Evolutionary conservation across 2,113 vertebrate genomes (phyloP), one percentile per base, ranked within the genome.

Genomic region (Protomyctophum bolini): DNA sequence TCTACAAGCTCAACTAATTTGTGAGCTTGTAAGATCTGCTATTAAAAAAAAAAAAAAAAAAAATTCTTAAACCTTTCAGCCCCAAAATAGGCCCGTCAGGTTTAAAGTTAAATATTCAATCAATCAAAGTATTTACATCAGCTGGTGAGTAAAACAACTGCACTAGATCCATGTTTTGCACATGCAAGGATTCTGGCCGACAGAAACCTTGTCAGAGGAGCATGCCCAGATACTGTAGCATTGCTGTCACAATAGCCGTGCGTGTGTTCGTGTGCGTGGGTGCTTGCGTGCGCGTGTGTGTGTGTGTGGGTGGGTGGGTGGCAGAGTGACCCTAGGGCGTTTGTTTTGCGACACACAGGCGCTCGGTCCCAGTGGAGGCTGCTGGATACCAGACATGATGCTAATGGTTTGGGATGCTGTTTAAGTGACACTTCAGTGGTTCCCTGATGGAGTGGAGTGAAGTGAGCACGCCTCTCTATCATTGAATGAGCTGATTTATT

Each of bases 221-320:
- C 70, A 21, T 86, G 79, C 85, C 73, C 59, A 4, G 21, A 21
- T 21, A 21, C 21, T 75, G 66, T 79, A 83, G 85, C 71, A 63
- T 70, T 46, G 69, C 82, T 88, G 88, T 87, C 88, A 87, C 87
- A 83, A 70, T 74, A 77, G 75, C 59, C 70, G 7, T 41, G 68
- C 21, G 11, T 14, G 28, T 4, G 41, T 47, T 12, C 12, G 8
- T 11, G 28, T n/a, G 9, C 58, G 8, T 10, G 10, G 3, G 28
- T 48, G 61, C 8, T n/a, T 48, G n/a, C 14, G 61, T 63, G 46
- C 14, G 46, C 74, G 79, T 61, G 68, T 78, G 80, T 72, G 72
- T 66, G 47, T 75, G 81, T 2, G 15, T 52, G 50, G 4, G 50
- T 4, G 50, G 3, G 50, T 52, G 50, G 50, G 50, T 9, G 50